These are phyloP conservation scores for Netelia melanura DNA, from an alignment of 2,888 invertebrate species.

Conservation along the genomic window DNA sequence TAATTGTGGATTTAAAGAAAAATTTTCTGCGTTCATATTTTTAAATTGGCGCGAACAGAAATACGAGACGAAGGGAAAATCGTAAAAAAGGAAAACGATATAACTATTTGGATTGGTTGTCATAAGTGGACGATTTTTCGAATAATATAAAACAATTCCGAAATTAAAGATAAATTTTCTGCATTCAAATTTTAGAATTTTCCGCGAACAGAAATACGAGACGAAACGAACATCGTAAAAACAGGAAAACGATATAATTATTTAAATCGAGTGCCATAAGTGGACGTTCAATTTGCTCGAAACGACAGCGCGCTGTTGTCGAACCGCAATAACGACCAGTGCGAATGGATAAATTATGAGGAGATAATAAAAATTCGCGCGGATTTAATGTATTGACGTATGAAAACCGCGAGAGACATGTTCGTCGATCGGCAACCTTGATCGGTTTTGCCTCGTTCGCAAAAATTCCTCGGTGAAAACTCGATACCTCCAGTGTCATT, in stretches of 20 bases:
- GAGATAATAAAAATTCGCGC: background rate
- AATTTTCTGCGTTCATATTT: no score
- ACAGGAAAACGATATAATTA: slow-evolving; percentile 30
- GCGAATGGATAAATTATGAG: slow-evolving; percentile 39
- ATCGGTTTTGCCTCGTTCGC: slow-evolving; percentile 55
- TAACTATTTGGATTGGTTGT: no score
- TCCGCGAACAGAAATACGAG: background rate
- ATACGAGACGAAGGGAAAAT: no score
- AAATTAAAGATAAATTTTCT: background rate
- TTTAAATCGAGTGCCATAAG: slow-evolving; percentile 13
- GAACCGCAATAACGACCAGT: slow-evolving; percentile 18
- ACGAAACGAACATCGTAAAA: background rate
- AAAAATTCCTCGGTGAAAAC: slow-evolving; percentile 74
- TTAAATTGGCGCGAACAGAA: no score
- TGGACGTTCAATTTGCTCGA: slow-evolving; percentile 3
- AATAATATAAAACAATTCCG: no score
- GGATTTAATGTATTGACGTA: background rate
- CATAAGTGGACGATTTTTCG: no score
- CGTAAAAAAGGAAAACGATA: no score
- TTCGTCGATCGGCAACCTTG: slow-evolving; percentile 60
- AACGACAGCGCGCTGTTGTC: background rate
- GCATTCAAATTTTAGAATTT: background rate
- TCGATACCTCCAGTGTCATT: slow-evolving; percentile 74
- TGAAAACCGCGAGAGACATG: slow-evolving; percentile 43
- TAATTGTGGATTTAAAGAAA: no score